Evolutionary conservation across 2,113 vertebrate genomes (phyloP), one percentile per base, ranked within the genome.

Genomic region (Colius striatus): DNA sequence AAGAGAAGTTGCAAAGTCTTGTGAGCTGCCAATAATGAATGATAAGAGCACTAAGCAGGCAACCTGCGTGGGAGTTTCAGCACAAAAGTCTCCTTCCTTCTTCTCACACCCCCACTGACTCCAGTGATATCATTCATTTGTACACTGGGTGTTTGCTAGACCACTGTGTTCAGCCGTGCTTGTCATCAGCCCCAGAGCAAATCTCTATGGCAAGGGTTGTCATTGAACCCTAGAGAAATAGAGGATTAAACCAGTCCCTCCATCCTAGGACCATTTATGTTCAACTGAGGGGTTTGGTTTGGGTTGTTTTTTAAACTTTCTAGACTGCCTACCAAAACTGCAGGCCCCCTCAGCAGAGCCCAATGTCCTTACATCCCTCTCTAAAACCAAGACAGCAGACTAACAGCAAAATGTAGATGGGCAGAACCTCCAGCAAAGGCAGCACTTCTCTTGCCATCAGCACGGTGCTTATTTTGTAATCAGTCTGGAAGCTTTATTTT

Each of bases 401-500:
- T 54, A 87, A 20, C 32, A 71, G 84, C n/a, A 84, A 72, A 81
- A 82, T 4, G 3, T 51, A 65, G 87, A 72, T 41, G 82, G 74
- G 63, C 95, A 90, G 82, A 72, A 54, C 13, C 76, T 67, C 83
- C 85, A 75, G 83, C 4, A 9, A 94, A 95, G 16, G 47, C 13
- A 90, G 48, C 38, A 2, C 50, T 94, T 83, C 82, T 83, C 72
- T 32, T 76, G 48, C 92, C 89, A 92, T 94, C 71, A 36, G 89
- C 34, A 54, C 0, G 7, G 62, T 55, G 57, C 82, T 87, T 87
- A 94, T 91, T 89, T 58, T 87, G 72, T 84, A 74, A 89, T 90
- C 81, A 89, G 85, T 74, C 94, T 95, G 72, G 75, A 80, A 74
- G 68, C 66, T 88, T 89, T 97, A 71, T 94, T 96, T 73, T 91